Conservation (phyloP, 2,888 invertebrate species). For the Uropetala carovei region DNA sequence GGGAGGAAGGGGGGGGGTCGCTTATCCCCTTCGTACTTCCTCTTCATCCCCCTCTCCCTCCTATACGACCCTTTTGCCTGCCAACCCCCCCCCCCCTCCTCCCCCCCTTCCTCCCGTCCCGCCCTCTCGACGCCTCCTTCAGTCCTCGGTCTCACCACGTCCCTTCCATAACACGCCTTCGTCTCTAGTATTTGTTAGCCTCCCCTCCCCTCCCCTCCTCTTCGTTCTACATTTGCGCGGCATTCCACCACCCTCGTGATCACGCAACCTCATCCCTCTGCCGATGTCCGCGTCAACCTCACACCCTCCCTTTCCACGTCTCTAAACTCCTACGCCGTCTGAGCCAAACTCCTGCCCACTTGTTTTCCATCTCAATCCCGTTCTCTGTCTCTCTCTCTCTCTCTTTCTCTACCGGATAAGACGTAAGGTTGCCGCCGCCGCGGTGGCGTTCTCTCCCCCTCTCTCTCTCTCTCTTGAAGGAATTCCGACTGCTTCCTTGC, state of each 20-base stretch:
- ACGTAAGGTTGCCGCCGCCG: too few relatives aligned
- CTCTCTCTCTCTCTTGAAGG: too few relatives aligned
- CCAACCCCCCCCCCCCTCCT: neutral
- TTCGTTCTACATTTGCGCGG: neutral
- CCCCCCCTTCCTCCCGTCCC: neutral
- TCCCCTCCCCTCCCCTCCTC: neutral
- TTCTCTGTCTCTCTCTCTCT: neutral
- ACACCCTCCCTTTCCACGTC: neutral
- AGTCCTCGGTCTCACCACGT: neutral
- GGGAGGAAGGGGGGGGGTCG: neutral
- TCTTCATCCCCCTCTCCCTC: neutral
- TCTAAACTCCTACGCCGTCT: neutral
- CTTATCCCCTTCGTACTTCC: neutral
- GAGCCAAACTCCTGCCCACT: neutral
- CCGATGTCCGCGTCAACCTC: neutral
- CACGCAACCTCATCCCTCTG: neutral
- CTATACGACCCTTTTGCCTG: neutral
- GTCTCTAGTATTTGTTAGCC: neutral
- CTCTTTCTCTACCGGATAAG: too few relatives aligned
- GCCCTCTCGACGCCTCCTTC: neutral
- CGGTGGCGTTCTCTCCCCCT: too few relatives aligned
- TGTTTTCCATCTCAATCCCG: neutral
- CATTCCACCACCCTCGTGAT: neutral
- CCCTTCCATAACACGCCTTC: neutral
- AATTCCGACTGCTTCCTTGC: too few relatives aligned